Evolutionary conservation across 2,113 vertebrate species (phyloP), one percentile per base, ranked within the genome.

Genomic region (Sinocyclocheilus grahami): DNA sequence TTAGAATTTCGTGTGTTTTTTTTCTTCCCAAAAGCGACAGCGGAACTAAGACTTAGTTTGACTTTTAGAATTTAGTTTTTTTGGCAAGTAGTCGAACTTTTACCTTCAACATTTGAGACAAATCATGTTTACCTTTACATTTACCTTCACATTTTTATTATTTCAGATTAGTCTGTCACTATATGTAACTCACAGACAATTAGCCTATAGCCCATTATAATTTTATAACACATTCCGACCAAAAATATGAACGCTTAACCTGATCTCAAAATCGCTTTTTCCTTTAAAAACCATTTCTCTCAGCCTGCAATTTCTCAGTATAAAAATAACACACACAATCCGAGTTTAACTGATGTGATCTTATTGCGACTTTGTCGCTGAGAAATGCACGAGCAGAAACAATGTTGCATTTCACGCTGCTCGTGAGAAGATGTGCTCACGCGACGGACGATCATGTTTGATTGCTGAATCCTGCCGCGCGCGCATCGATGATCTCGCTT

Each of bases 401-500:
- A 48, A 46, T 46, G 6, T 18, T 33, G 12, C 3, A 67, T 42
- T 67, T 46, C 39, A 46, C 11, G 8, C 58, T 91, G 90, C 82
- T 71, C 22, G 4, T 42, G 48, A 33, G 46, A 13, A 69, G 39
- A 30, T 24, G 5, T n/a, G 5, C 3, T 30, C 30, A 58, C 76
- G 82, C 65, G 18, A 42, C 33, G 3, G 30, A 8, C 10, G 30
- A 39, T 1, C 93, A 85, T 5, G 82, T 55, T 75, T 0, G 90
- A 90, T 80, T 92, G 0, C 22, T 0, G 14, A 33, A 48, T 1
- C 89, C 90, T 85, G 13, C 87, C 39, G 22, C 20, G 7, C 14
- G 0, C 4, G 2, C 5, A 92, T 95, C 92, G 90, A 91, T 65
- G 88, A 5, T 14, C 39, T 92, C n/a, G 86, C 88, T 63, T 39